Evolutionary conservation across 2,113 vertebrate species (phyloP), one percentile per base, ranked within the genome.

Genomic region (Morone saxatilis): DNA sequence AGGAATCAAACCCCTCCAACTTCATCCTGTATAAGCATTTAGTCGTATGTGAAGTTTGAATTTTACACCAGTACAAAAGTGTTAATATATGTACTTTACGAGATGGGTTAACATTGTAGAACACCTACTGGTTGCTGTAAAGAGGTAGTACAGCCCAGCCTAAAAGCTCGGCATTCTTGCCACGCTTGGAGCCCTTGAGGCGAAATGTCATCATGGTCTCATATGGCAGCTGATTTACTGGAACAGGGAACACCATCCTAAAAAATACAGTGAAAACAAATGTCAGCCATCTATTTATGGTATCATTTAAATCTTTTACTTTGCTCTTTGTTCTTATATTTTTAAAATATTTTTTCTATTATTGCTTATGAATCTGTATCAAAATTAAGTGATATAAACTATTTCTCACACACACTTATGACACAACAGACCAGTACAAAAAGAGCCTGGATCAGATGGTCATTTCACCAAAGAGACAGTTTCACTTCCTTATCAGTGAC

Each of bases 101-200:
- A 8, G 19, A 57, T 11, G n/a, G 19, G 13, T 43, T 60, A 71
- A 71, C 10, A 17, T 12, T 56, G 45, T n/a, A 20, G 40, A 13
- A 20, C 57, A 63, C 78, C 19, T 71, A 95, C 95, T 66, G 86
- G 74, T 91, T 9, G 2, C 41, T 91, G 81, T 90, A 95, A 6
- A 96, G 89, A 50, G 95, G 94, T 0, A 95, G 86, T 1, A 94
- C 88, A 20, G 94, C 93, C 95, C 95, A 96, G 45, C 86, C 67
- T 50, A 96, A 59, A 7, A 91, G 66, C 67, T 95, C 94, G 0
- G 84, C 76, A 40, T 0, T 71, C 81, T 86, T 95, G 6, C 93
- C 93, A 79, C 86, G 91, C 70, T 94, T 96, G 8, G 87, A 87
- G 59, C 92, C 94, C 75, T 86, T 84, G 12, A 96, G 92, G 25